Percentiles rank a stretch among this genome's conserved stretches.
Evolutionary conservation across 2,113 vertebrate species (phyloP).

Genomic region (Ochotona princeps): DNA sequence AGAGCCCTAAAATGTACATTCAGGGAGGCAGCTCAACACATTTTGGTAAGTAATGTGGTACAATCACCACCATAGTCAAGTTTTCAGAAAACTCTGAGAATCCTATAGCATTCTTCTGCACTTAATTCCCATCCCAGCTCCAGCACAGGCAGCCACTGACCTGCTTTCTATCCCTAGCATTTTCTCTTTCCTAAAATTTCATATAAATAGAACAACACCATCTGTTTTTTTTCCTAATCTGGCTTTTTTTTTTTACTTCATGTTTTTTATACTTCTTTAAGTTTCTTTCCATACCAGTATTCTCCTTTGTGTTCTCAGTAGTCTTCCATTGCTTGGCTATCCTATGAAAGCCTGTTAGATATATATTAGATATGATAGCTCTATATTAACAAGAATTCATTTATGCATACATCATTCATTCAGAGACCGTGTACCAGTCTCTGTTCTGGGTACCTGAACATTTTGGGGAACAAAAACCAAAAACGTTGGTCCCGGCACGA

Average conservation of each 20-base stretch:
- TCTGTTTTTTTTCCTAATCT: neutral
- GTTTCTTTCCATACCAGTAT: neutral
- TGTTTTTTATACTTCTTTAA: neutral
- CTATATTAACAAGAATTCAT: neutral
- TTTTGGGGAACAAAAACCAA: neutral
- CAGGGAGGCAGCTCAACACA: neutral
- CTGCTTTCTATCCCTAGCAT: neutral
- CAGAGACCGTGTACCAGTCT: neutral
- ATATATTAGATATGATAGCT: neutral
- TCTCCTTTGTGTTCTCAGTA: neutral
- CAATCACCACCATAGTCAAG: neutral
- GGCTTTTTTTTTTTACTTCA: neutral
- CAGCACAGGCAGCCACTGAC: neutral
- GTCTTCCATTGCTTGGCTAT: neutral
- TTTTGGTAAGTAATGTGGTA: neutral
- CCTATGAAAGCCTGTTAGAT: neutral
- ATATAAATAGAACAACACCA: neutral
- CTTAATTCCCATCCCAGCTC: neutral
- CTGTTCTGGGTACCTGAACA: neutral
- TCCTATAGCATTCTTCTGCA: neutral
- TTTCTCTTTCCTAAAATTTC: constrained; percentile 7
- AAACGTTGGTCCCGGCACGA: neutral
- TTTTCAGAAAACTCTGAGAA: neutral
- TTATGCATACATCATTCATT: neutral
- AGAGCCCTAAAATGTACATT: neutral